phyloP scores from a whole-genome alignment of 2,797 vertebrate genomes.

The Zalophus californianus region DNA sequence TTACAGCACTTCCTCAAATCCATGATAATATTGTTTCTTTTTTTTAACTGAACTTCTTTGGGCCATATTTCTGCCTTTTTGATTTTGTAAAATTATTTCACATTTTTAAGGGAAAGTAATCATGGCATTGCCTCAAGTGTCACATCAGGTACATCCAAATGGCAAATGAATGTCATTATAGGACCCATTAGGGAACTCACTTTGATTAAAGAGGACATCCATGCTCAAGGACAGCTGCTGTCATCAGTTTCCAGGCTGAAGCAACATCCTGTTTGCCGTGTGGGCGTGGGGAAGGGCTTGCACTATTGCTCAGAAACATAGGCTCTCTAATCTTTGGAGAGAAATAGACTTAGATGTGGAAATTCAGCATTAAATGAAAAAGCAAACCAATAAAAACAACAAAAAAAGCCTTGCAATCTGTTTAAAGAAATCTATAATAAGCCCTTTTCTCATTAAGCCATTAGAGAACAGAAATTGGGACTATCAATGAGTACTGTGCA shows the following conservation, averaged over 20 bases:
- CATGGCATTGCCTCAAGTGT: not conserved
- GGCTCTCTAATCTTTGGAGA: not conserved
- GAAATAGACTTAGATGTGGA: conserved; percentile 28
- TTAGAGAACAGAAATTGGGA: not conserved
- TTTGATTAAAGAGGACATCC: conserved; percentile 58
- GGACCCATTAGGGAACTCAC: conserved; percentile 23
- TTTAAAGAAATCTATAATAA: conserved; percentile 25
- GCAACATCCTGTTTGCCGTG: not conserved
- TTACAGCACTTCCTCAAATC: not conserved
- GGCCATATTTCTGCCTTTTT: conserved; percentile 54
- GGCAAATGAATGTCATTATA: conserved; percentile 50
- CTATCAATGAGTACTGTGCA: not conserved
- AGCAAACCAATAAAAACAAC: not conserved
- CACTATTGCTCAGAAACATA: not conserved
- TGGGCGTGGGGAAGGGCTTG: not conserved
- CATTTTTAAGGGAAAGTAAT: conserved; percentile 45
- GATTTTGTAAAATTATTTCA: conserved; percentile 67
- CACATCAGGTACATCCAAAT: conserved; percentile 32
- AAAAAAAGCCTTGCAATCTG: not conserved
- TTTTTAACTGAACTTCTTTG: conserved; percentile 43
- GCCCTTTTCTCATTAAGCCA: not conserved
- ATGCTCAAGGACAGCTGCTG: conserved; percentile 67
- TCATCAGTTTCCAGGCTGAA: conserved; percentile 13
- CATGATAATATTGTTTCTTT: not conserved
- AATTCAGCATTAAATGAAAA: not conserved